Conservation (phyloP, 2,888 invertebrate genomes). For the Drosophila nr. fundita region DNA sequence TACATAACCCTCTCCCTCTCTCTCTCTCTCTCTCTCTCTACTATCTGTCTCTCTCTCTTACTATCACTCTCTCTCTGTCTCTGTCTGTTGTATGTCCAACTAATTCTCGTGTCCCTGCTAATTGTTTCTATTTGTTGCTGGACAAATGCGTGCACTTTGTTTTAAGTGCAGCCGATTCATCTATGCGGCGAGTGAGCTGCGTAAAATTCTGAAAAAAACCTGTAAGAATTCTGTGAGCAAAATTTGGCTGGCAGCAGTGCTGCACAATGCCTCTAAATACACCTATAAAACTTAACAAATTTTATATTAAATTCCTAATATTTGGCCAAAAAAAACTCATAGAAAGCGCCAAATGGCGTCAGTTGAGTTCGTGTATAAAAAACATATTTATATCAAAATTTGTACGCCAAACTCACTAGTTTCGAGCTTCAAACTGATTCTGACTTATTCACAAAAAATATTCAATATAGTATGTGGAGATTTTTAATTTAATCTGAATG, state of each 20-base stretch:
- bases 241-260: background rate
- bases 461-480: too few relatives aligned
- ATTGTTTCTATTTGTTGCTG: constrained; percentile 62
- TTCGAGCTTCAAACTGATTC: background rate
- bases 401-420: background rate
- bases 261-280: background rate
- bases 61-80: background rate
- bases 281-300: too few relatives aligned
- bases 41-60: background rate
- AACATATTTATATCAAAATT: background rate
- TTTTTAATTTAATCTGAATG: background rate
- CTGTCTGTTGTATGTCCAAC: constrained; percentile 49
- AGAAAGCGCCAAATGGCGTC: background rate
- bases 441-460: background rate
- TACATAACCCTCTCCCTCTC: constrained; percentile 1
- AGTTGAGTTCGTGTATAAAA: background rate
- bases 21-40: background rate
- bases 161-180: constrained; percentile 68
- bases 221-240: background rate
- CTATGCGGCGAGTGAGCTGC: constrained; percentile 2
- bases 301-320: background rate
- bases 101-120: constrained; percentile 69
- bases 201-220: constrained; percentile 6
- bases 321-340: background rate
- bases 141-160: constrained; percentile 73